Base-by-base conservation (phyloP, 2,888 invertebrate species). In the Apantesis nais region DNA sequence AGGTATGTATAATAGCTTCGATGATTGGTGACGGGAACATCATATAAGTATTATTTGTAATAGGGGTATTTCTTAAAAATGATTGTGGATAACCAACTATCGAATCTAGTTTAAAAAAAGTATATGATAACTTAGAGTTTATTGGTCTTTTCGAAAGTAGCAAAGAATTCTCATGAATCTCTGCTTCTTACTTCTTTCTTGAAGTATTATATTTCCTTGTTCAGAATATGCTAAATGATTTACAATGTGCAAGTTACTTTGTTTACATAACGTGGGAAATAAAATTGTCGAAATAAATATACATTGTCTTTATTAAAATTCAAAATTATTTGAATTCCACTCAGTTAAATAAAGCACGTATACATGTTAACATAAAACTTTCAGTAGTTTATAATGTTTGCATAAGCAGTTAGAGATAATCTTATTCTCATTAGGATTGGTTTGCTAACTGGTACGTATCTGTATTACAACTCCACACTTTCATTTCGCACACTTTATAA, bases 401-500 rank as follows among this genome's bases (percentile, higher is more conserved):
- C 22, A 8, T 22, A 48, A 48, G 48, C 22, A 8, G n/a, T n/a
- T n/a, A n/a, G n/a, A 52, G 22, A 52, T n/a, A 52, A 52, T 22
- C 44, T 19, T 7, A 7, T 7, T 7, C 44, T 48, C 44, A 22
- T 48, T 48, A 22, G 5, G 22, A 48, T 48, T 7, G 44, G 19
- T 22, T 48, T 22, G 22, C n/a, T 48, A 48, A 48, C 22, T 48
- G 44, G 19, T 19, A 44, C 1, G 44, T 16, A 48, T 8, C 48
- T 48, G 8, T 48, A 48, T 48, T 48, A 48, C 52, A 52, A 52
- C 0, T n/a, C 52, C 22, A 52, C n/a, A 52, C 25, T 55, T 25
- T 25, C 55, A 55, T 55, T 25, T 55, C 25, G 34, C 25, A 44
- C 58, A 58, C n/a, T 69, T 69, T 61, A 44, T 12, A 19, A 48